Conservation (phyloP, 2,888 invertebrate species). For the Eupithecia abbreviata region DNA sequence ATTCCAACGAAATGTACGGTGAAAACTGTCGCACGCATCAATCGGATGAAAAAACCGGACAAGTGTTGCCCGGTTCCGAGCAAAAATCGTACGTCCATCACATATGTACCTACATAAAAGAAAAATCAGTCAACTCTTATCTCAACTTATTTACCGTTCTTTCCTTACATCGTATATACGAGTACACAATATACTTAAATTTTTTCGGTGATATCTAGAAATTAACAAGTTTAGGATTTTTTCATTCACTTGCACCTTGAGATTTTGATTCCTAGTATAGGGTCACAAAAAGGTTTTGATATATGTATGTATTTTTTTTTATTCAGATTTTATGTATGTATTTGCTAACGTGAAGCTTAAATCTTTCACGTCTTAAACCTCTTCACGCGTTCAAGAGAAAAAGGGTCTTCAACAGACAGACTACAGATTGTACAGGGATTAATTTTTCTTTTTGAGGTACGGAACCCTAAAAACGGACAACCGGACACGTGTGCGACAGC, state of each 20-base stretch:
- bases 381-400: neutral
- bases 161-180: neutral
- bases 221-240: neutral
- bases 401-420: neutral
- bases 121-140: neutral
- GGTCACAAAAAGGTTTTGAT: neutral
- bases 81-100: too few species aligned
- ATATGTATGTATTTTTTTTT: neutral
- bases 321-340: neutral
- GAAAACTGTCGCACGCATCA: slow-evolving; percentile 13
- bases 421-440: neutral
- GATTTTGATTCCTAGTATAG: neutral
- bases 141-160: neutral
- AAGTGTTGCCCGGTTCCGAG: neutral
- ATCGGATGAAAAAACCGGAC: neutral
- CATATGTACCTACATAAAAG: too few species aligned
- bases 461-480: neutral
- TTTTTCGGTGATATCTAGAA: neutral
- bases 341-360: neutral
- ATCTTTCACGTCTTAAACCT: neutral
- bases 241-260: neutral
- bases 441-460: neutral
- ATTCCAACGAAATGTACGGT: slow-evolving; percentile 13
- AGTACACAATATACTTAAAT: too few species aligned
- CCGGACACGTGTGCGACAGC: neutral